A percentile compares a stretch with the other conserved stretches of the same genome.
These are phyloP conservation scores for Eurytoma adleriae DNA, from an alignment of 2,888 invertebrate genomes.

Conservation along the genomic window DNA sequence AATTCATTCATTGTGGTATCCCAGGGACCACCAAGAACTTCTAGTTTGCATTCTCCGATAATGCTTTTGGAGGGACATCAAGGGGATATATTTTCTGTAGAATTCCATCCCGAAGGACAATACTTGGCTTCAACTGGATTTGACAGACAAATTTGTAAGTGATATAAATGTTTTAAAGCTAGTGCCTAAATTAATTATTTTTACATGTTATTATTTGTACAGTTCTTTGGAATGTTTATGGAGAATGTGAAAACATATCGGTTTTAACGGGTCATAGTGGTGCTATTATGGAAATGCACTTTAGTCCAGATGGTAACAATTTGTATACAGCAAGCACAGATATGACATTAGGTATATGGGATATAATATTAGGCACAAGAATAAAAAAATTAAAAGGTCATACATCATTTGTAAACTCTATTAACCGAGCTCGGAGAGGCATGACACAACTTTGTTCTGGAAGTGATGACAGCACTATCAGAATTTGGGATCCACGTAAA, in stretches of 20 bases:
- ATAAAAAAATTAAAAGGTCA: conserved; percentile 94
- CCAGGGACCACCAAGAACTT: conserved; percentile 87
- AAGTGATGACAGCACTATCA: conserved; percentile 95
- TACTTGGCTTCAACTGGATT: conserved; percentile 96
- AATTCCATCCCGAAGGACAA: conserved; percentile 98
- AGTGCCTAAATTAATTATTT: neutral
- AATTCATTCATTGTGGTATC: conserved; percentile 57
- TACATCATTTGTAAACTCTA: conserved; percentile 85
- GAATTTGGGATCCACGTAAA: conserved; percentile 95
- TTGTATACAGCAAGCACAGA: conserved; percentile 96
- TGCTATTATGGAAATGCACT: conserved; percentile 94
- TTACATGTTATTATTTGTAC: conserved; percentile 45
- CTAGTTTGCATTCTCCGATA: conserved; percentile 92
- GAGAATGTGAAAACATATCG: conserved; percentile 98
- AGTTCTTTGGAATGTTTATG: conserved; percentile 98
- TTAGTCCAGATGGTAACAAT: conserved; percentile 89
- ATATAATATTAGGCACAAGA: conserved; percentile 90
- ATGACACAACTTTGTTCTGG: conserved; percentile 94
- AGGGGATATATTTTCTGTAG: conserved; percentile 94
- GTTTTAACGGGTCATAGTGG: conserved; percentile 96
- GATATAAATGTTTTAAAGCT: neutral
- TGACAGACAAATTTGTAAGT: conserved; percentile 95
- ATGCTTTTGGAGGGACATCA: conserved; percentile 98
- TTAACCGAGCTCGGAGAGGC: conserved; percentile 88
- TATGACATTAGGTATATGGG: conserved; percentile 96